Base-by-base conservation (phyloP, 2,888 invertebrate species). In the Azorinus chamasolen region DNA sequence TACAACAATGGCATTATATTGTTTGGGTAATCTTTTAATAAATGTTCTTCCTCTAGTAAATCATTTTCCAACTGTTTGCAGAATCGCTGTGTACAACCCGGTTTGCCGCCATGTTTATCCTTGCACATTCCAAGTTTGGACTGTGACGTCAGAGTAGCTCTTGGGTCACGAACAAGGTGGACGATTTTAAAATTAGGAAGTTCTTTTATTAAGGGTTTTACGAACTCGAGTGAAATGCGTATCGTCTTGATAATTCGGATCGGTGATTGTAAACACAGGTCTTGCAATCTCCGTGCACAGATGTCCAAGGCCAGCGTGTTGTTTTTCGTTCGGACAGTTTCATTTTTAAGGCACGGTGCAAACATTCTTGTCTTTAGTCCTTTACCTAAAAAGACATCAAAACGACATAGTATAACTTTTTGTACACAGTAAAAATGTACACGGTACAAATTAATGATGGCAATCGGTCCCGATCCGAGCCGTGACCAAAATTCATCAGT, bases 161-260 rank as follows among this genome's bases (percentile, higher is more conserved):
- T 57, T 20, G 83, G 83, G 58, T 83, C 83, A 43, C 83, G 50
- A 1, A 80, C 70, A 8, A 83, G 58, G 66, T 83, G 80, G 18
- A 83, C 27, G 14, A 83, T 77, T 66, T 80, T 70, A 24, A 83
- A 48, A 22, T 64, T 53, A 20, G 78, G 80, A 2, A 78, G 51
- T 25, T 64, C 65, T 8, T 73, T 71, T 25, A 83, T 18, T 20
- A 83, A 22, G 12, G 53, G 22, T n/a, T 39, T 51, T 41, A 80
- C 59, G 27, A 39, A 39, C 8, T 37, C 8, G 24, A 83, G 41
- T 12, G 45, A 54, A 27, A 75, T 37, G 32, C 81, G 71, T 22
- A 79, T 77, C 1, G 77, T 79, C 57, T 83, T 83, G 41, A 83
- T 65, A 20, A 83, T 64, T 27, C 77, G 61, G 32, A 77, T 37